Conservation (phyloP, 2,113 vertebrate species). For the Athene noctua region DNA sequence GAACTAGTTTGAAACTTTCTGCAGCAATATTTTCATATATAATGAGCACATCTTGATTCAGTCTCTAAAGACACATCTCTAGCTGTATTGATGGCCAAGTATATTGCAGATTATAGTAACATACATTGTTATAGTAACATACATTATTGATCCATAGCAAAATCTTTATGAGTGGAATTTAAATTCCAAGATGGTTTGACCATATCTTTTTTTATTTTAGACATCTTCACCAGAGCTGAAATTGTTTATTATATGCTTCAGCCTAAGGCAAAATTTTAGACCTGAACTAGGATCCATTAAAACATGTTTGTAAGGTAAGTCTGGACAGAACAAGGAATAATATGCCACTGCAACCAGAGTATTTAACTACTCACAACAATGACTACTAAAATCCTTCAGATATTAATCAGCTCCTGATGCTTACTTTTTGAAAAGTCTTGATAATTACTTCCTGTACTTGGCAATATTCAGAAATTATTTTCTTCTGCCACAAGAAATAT, state of each 20-base stretch:
- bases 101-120: neutral
- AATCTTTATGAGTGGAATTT: neutral
- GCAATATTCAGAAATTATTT: conserved; percentile 60
- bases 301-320: neutral
- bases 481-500: conserved; percentile 57
- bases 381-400: neutral
- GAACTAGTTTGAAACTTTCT: neutral
- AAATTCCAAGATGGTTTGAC: neutral
- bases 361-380: neutral
- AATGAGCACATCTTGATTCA: neutral
- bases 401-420: neutral
- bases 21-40: neutral
- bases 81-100: neutral
- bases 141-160: neutral
- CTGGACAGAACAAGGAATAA: neutral
- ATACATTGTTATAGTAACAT: neutral
- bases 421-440: conserved; percentile 43
- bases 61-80: neutral
- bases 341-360: neutral
- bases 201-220: neutral
- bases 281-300: neutral
- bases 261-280: neutral
- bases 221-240: neutral
- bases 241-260: neutral
- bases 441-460: conserved; percentile 48